Conservation (phyloP, 2,888 invertebrate species). For the Oeneis ivallda region DNA sequence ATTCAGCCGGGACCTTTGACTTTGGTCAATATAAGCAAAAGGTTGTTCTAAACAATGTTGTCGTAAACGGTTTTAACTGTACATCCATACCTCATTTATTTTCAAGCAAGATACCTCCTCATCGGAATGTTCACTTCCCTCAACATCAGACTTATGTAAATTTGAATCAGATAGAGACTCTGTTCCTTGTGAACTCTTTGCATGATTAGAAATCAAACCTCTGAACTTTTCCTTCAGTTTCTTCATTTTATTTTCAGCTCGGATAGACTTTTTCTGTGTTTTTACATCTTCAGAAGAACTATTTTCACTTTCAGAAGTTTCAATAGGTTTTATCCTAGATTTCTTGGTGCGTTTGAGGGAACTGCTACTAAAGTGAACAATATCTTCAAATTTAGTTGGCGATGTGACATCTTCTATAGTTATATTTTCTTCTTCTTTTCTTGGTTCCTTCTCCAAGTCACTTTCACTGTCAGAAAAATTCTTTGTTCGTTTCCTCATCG, state of each 20-base stretch:
- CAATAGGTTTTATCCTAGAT: conserved; percentile 38
- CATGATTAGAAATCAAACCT: conserved; percentile 51
- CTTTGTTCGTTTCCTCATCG: conserved; percentile 47
- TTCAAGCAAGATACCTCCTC: conserved; percentile 39
- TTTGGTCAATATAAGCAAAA: no score
- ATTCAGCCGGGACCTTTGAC: no score
- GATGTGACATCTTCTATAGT: conserved; percentile 22
- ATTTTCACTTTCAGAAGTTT: conserved; percentile 26
- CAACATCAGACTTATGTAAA: conserved; percentile 2
- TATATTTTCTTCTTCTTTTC: conserved; percentile 30
- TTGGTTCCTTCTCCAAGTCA: conserved; percentile 47
- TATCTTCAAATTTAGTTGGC: background rate
- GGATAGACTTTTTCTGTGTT: conserved; percentile 41
- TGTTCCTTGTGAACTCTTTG: conserved; percentile 40
- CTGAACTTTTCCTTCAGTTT: conserved; percentile 66
- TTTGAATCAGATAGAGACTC: background rate
- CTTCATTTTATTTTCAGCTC: conserved; percentile 60
- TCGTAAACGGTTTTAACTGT: no score
- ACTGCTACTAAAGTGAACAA: conserved; percentile 4
- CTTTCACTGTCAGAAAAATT: conserved; percentile 59
- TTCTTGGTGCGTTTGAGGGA: conserved; percentile 23
- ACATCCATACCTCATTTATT: conserved; percentile 64
- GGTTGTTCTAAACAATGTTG: no score
- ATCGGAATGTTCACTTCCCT: conserved; percentile 28
- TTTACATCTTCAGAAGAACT: conserved; percentile 27